Evolutionary conservation across 2,113 vertebrate genomes (phyloP), one percentile per base, ranked within the genome.

Genomic region (Poecile atricapillus): DNA sequence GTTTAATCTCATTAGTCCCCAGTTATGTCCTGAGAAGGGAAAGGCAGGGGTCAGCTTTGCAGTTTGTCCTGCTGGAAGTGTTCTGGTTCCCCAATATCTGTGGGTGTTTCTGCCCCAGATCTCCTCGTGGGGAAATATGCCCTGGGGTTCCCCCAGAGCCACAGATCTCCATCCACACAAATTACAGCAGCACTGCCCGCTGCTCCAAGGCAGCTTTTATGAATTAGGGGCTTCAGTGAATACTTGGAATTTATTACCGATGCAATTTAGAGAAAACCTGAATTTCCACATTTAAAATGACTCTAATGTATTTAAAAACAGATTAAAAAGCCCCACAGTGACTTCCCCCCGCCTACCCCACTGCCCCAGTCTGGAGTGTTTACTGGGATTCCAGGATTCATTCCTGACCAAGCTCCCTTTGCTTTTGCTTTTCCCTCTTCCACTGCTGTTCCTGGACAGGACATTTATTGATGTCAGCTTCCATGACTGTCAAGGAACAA

Each of bases 391-490:
- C 22, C 21, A 25, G 24, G 18, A n/a, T 39, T 68, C 12, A 7
- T 41, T 87, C 47, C 46, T 70, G 12, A 39, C 8, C 17, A 28
- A 80, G 22, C 17, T 52, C 33, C 15, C 4, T 20, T 74, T 65
- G 14, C 37, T 56, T 43, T 43, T 56, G 25, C 28, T 17, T 21
- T 24, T 1, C 22, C n/a, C 11, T 44, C 33, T 63, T 24, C 37
- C 1, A 1, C 4, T 35, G 50, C 13, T 70, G n/a, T 59, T 78
- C 35, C 60, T 77, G 37, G 50, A 68, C 0, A 12, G 0, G 37
- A 44, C 33, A 62, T 95, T 93, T 97, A 83, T 79, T 89, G 83
- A 87, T 84, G 75, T 89, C 80, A 82, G 10, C 80, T 64, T 87
- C 80, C 83, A 64, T 43, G 62, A 82, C 83, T 92, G 77, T 86